Evolutionary conservation across 1,140 invertebrate species (phyloP).

Genomic region (Zaprionus davidi): DNA sequence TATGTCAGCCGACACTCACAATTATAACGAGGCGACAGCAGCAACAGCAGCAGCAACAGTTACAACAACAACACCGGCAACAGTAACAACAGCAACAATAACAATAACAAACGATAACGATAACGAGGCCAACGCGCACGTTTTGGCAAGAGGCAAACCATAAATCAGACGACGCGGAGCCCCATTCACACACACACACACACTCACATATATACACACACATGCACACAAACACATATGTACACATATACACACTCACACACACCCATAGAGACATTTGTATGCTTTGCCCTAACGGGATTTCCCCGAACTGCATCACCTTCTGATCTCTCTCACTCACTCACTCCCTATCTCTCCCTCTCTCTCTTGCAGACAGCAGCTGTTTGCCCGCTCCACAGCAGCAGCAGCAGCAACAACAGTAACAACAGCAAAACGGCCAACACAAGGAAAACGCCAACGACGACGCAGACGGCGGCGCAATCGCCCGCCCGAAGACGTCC

Average conservation of each 20-base stretch:
- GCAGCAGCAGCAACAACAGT: slow-evolving; percentile 28
- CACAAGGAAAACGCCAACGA: slow-evolving; percentile 32
- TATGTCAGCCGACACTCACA: slow-evolving; percentile 60
- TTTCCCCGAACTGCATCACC: slow-evolving; percentile 42
- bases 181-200: not conserved
- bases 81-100: slow-evolving; percentile 21
- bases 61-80: not conserved
- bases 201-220: not conserved
- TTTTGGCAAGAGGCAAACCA: slow-evolving; percentile 47
- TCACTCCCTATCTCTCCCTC: not conserved
- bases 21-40: slow-evolving; percentile 40
- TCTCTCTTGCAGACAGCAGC: slow-evolving; percentile 51
- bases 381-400: slow-evolving; percentile 45
- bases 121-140: slow-evolving; percentile 57
- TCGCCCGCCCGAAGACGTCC: slow-evolving; percentile 36
- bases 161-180: slow-evolving; percentile 4
- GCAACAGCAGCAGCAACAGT: not conserved
- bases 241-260: not conserved
- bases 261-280: not conserved
- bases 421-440: slow-evolving; percentile 63
- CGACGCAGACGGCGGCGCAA: slow-evolving; percentile 35
- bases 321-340: not conserved
- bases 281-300: slow-evolving; percentile 47
- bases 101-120: slow-evolving; percentile 41
- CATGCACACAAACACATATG: not conserved